Base-by-base conservation (phyloP, 1,140 invertebrate species). In the Lysiphlebus fabarum region DNA sequence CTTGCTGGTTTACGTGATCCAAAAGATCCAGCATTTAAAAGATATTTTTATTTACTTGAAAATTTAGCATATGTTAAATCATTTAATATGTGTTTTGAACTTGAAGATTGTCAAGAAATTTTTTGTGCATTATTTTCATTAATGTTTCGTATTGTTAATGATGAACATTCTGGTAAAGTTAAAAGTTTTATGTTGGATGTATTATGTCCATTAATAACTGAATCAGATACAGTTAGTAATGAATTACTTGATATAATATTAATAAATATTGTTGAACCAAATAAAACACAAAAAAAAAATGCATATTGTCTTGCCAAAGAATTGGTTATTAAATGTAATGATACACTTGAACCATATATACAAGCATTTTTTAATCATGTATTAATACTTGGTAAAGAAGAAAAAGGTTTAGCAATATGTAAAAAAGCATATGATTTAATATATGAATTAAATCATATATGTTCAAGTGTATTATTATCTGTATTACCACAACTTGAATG, bases 41-140 rank as follows among this genome's bases (percentile, higher is more conserved):
- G 96, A 65, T 99, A 98, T 75, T 98, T 98, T 80, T 99, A 99
- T 80, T 81, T 93, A 47, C 80, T 95, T 59, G 91, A 98, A 82
- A 99, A 98, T 80, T 83, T 99, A 61, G 95, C 95, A 8, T 98
- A 96, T 79, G 95, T 98, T 17, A 99, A 99, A 75, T 96, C 95
- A 0, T 99, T 99, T 77, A 98, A 98, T 77, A 98, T 99, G 89
- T 98, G 96, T 77, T 95, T 98, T 75, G 96, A 99, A 74, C 77
- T 98, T 42, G 95, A 98, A 77, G 95, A 98, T 76, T 96, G 91
- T 68, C 93, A 98, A 78, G 93, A 96, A 77, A 97, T 98, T 68
- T 96, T 98, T 75, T 95, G 93, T 71, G 87, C 88, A 43, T 82
- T 99, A 1, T 98, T 98, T 78, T 88, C 89, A 50, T 84, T 97